Percentiles rank a stretch among this genome's conserved stretches.
Evolutionary conservation across 2,797 vertebrate species (phyloP).

Genomic region (Macroramphosus scolopax): DNA sequence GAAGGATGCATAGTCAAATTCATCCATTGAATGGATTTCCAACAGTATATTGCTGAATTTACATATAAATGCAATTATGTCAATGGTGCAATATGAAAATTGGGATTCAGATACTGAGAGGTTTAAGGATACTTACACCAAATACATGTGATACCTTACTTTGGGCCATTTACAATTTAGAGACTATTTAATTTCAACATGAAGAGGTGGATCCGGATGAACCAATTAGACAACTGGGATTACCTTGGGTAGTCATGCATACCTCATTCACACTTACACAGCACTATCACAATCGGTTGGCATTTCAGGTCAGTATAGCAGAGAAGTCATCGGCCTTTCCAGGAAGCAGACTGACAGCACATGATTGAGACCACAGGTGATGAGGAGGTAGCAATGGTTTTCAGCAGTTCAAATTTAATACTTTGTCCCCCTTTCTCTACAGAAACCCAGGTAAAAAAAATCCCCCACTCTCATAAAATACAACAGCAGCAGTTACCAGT

Average conservation of each 20-base stretch:
- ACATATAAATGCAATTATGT: no score
- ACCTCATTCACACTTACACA: slow-evolving; percentile 13
- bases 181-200: slow-evolving; percentile 1
- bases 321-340: slow-evolving; percentile 9
- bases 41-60: no score
- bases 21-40: no score
- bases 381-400: slow-evolving; percentile 77
- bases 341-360: slow-evolving; percentile 29
- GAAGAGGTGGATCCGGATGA: slow-evolving; percentile 3
- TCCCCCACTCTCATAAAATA: slow-evolving; percentile 94
- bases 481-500: slow-evolving; percentile 98
- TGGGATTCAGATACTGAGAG: no score
- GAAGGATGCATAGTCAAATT: no score
- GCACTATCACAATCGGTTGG: slow-evolving; percentile 13
- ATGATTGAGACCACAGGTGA: slow-evolving; percentile 71
- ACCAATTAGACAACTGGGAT: slow-evolving; percentile 3
- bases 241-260: slow-evolving; percentile 1
- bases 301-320: slow-evolving; percentile 13
- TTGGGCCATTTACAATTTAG: slow-evolving; percentile 13
- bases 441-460: slow-evolving; percentile 97
- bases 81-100: no score
- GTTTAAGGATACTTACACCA: no score
- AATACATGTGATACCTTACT: no score
- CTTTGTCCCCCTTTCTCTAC: slow-evolving; percentile 87
- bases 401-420: slow-evolving; percentile 86